Evolutionary conservation across 2,888 invertebrate genomes (phyloP), one percentile per base, ranked within the genome.

Genomic region (Arctia plantaginis): DNA sequence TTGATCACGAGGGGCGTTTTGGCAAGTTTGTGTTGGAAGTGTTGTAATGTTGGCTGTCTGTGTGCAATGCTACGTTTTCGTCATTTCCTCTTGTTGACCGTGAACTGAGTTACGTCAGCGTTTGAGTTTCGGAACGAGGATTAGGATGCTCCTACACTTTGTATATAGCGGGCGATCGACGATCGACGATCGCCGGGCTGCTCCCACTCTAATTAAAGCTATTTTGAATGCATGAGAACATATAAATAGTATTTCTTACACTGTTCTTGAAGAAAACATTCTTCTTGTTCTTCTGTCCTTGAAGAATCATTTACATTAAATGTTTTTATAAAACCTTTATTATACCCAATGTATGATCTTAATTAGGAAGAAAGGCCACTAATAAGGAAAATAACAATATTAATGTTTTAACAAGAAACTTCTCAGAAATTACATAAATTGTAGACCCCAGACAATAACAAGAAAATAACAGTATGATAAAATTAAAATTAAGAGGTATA

Each of bases 41-140:
- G 89, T 93, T 90, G 92, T 90, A 93, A 93, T 86, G 85, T 86
- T 86, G 88, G 78, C 79, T 75, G 77, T 75, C 74, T 77, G 78
- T 82, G 88, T 90, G 91, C 91, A 91, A 87, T 88, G 88, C 84
- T 82, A 86, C 85, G 90, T 88, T 94, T 94, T 94, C 95, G 95
- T 95, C 95, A 95, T 94, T 95, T 95, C 95, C 95, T 95, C 90
- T 90, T 85, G 91, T 82, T 93, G 95, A 93, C 95, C 95, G 93
- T 95, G 95, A 95, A 95, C 94, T 83, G 89, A 77, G 92, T 95
- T 93, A 95, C 95, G 94, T 95, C 94, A 94, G 88, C 89, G 84
- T 71, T 85, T 84, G 82, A 81, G 89, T 89, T 92, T 91, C 85
- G 87, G 87, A 85, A 83, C 88, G 89, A 91, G n/a, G 90, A 91